A percentile compares a stretch with the other conserved stretches of the same genome.
These are phyloP conservation scores for Leptosomus discolor DNA, from an alignment of 2,113 vertebrate species.

Conservation along the genomic window DNA sequence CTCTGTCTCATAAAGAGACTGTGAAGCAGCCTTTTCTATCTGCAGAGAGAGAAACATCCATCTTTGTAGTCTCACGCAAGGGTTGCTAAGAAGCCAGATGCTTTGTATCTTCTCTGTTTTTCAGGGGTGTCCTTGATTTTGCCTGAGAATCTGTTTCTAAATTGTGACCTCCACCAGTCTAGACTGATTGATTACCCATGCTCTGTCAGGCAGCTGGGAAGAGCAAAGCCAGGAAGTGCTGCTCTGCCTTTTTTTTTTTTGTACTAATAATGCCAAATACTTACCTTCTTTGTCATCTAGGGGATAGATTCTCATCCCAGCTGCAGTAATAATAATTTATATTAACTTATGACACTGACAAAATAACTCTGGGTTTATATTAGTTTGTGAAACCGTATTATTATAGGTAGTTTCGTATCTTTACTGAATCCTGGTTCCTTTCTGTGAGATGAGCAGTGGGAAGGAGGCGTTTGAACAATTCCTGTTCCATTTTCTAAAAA, in stretches of 20 bases:
- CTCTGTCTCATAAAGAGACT: background rate
- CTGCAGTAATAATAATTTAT: background rate
- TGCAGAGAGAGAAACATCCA: background rate
- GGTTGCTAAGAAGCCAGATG: background rate
- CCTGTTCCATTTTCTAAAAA: background rate
- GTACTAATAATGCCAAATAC: background rate
- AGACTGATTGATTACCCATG: background rate
- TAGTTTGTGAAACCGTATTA: background rate
- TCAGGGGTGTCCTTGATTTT: background rate
- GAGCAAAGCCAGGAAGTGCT: background rate
- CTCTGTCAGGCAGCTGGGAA: background rate
- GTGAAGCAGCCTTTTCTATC: background rate
- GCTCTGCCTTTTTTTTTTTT: background rate
- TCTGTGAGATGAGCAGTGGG: background rate
- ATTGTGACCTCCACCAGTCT: background rate
- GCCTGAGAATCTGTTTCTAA: background rate
- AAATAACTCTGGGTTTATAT: background rate
- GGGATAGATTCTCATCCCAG: background rate
- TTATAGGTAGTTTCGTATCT: background rate
- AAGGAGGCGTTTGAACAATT: background rate
- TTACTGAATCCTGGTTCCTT: background rate
- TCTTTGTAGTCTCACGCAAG: background rate
- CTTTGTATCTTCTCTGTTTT: background rate
- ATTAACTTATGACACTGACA: background rate
- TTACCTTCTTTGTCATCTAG: background rate